Base-by-base conservation (phyloP, 2,113 vertebrate species). In the Eublepharis macularius region DNA sequence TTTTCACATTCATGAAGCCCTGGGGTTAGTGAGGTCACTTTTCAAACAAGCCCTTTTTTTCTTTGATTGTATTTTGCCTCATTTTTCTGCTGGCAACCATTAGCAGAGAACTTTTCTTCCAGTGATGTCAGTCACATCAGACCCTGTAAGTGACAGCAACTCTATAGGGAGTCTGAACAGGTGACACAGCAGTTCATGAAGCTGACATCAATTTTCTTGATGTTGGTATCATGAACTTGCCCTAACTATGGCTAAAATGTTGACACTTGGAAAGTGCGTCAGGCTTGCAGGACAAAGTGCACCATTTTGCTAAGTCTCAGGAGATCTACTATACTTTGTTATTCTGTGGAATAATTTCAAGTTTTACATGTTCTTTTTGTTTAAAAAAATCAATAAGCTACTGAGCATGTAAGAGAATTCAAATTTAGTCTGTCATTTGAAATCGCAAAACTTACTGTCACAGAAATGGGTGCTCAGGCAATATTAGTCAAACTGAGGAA, bases 61-160 rank as follows among this genome's bases (percentile, higher is more conserved):
- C 63, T 83, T 49, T 80, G 83, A 91, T 91, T 93, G 78, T 43
- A 34, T 92, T 90, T 91, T 93, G 16, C 84, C 87, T 93, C 77
- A 79, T 92, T 92, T 81, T n/a, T 83, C 84, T 87, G 54, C 29
- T 88, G 92, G 83, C 49, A 84, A 24, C 76, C 73, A 87, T 88
- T 91, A 88, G 82, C 85, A 75, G 39, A 88, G 32, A 60, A 86
- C 34, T 78, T 47, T 81, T 26, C 86, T 49, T 21, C 32, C 26
- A 47, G 19, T 43, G 66, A 87, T 74, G 39, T 82, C 86, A 81
- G 82, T 93, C 47, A 68, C 85, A 86, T 39, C 43, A 88, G 80
- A 49, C 0, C 54, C 39, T 86, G 17, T 0, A 82, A 47, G 81
- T 89, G 89, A 85, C 86, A 85, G 79, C 8, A 68, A 45, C 36